phyloP scores from a whole-genome alignment of 2,113 vertebrate genomes.

The Serilophus lunatus region DNA sequence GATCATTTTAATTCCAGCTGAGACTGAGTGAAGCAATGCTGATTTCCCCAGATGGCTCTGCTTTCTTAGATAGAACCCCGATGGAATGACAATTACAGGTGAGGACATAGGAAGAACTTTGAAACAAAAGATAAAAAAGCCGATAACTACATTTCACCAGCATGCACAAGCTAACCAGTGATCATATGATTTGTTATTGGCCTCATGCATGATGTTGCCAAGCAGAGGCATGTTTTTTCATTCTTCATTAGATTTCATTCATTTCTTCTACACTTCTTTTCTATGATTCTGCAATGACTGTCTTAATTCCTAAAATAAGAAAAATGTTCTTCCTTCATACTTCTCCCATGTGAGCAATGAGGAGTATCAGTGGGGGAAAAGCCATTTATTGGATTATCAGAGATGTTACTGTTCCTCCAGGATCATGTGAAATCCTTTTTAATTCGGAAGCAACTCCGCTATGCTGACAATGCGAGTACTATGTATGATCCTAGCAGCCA shows the following conservation, averaged over 20 bases:
- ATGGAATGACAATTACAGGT: conserved; percentile 48
- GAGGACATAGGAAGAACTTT: background rate
- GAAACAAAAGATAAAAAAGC: background rate
- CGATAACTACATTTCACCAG: background rate
- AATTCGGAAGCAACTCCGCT: background rate
- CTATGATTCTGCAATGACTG: background rate
- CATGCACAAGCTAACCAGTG: background rate
- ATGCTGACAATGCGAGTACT: background rate
- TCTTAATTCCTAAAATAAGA: background rate
- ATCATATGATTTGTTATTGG: background rate
- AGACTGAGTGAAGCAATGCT: conserved; percentile 3
- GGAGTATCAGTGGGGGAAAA: background rate
- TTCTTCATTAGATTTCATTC: background rate
- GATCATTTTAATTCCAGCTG: conserved; percentile 50
- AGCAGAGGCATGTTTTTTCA: background rate
- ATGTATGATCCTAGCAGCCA: background rate
- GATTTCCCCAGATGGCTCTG: conserved; percentile 59
- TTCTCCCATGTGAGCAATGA: background rate
- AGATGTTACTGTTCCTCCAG: background rate
- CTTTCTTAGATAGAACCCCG: conserved; percentile 14
- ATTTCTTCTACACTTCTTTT: background rate
- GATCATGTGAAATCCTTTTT: background rate
- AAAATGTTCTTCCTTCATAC: background rate
- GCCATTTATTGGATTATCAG: background rate
- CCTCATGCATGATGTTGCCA: background rate